Base-by-base conservation (phyloP, 2,113 vertebrate species). In the Ptilorrhoa leucosticta region DNA sequence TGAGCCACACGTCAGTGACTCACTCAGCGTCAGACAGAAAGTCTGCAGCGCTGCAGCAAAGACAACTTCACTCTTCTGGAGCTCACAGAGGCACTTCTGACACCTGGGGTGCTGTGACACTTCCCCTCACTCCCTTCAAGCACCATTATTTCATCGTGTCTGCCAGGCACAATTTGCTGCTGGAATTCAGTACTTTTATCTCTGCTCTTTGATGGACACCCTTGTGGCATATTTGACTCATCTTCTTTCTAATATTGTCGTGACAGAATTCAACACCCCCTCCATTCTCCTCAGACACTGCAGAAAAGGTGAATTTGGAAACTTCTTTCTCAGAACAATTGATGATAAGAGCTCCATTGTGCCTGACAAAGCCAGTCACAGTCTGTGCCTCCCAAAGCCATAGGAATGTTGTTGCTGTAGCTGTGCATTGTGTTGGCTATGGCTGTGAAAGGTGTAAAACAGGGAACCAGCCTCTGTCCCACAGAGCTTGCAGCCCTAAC, bases 21-120 rank as follows among this genome's bases (percentile, higher is more conserved):
- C 95, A 96, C 81, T 61, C 91, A 45, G 81, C 11, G 40, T 93
- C 95, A 97, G 96, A 96, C 94, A 95, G 87, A 93, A 92, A 96
- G 96, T 96, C 95, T 95, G 93, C 95, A 95, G 89, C 26, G 0
- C 3, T 27, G 77, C 14, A 10, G 50, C 2, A 0, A 73, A 80
- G 86, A 45, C 84, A 91, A 81, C 94, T 95, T 91, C 94, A 82
- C 83, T 96, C 83, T 83, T 73, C 51, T 90, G 86, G 80, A 18
- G 40, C 91, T 94, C 76, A 77, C 50, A 94, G 92, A 89, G 70
- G 14, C 79, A 77, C 68, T 95, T 84, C 80, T 86, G 89, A 71
- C 89, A 94, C 80, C 72, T 72, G 3, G 83, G 83, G 86, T 7
- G 11, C 80, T 21, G 51, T 78, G 93, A 68, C 88, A 75, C 92